Conservation (phyloP, 2,797 vertebrate genomes). For the Pangasius sanitwongsei region DNA sequence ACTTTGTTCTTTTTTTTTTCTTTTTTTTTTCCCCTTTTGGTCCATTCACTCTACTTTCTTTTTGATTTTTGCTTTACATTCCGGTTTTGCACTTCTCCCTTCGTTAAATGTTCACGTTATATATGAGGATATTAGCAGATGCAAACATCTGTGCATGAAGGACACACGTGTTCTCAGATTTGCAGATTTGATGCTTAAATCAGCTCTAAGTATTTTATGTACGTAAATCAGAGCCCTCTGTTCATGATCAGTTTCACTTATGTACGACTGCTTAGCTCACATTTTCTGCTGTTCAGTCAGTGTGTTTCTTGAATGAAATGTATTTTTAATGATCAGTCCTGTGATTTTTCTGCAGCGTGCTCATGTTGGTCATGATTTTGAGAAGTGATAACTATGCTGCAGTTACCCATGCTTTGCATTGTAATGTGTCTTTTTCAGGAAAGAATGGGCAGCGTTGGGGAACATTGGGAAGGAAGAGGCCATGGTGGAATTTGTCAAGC, state of each 20-base stretch:
- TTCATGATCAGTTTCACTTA: background rate
- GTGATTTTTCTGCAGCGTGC: background rate
- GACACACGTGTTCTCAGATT: background rate
- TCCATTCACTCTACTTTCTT: background rate
- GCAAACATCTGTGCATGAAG: background rate
- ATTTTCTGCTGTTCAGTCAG: background rate
- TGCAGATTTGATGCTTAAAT: background rate
- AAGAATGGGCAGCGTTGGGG: slow-evolving; percentile 94
- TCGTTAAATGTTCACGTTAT: background rate
- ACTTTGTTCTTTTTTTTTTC: background rate
- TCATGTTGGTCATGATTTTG: background rate
- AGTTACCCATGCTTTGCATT: background rate
- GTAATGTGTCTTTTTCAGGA: slow-evolving; percentile 71
- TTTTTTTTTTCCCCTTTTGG: background rate
- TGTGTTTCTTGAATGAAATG: background rate
- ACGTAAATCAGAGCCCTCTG: background rate
- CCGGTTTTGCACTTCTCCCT: background rate
- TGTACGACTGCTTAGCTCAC: background rate
- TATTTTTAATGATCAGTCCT: background rate
- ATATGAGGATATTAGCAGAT: background rate
- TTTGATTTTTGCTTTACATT: background rate
- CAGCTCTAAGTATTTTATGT: background rate
- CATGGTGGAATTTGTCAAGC: slow-evolving; percentile 94
- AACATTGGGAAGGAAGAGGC: slow-evolving; percentile 91
- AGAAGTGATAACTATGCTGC: no score